Base-by-base conservation (phyloP, 2,113 vertebrate genomes). In the Saiga tatarica region DNA sequence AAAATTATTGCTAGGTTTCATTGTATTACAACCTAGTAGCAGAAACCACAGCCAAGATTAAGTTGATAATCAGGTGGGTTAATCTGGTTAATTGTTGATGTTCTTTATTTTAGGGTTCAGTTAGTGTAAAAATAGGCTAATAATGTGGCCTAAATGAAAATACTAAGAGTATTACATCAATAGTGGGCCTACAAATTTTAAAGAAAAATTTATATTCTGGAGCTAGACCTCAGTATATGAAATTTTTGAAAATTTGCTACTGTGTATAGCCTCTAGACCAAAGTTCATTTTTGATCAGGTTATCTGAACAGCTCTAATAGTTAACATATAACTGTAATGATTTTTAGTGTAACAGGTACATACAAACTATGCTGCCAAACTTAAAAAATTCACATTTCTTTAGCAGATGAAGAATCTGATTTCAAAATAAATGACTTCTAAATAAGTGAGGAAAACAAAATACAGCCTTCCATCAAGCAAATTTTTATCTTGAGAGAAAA, bases 51-150 rank as follows among this genome's bases (percentile, higher is more conserved):
- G 55, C 25, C 47, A 71, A 42, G 33, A 89, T 92, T 93, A 60
- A 71, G 21, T 57, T 16, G 5, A 10, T 87, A 42, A 83, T 82
- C 30, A 83, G 52, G 52, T 74, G 81, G 21, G 52, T 87, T 67
- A 92, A 93, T 85, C 53, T 87, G 36, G 87, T 90, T 86, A 62
- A 47, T 92, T 94, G 45, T 59, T 94, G 47, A 78, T 78, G 30
- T 42, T 64, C n/a, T 93, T 94, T 83, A 93, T 94, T 97, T 97
- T 96, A 71, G 9, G 93, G 79, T 89, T 92, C 23, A 50, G 10
- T 94, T 95, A 81, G 64, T 89, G 21, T 50, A 79, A 95, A 94
- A 94, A 71, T 87, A 95, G 17, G 36, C 17, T 47, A 96, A 45
- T 86, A 11, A 60, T 88, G 13, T 86, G 78, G 9, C 39, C n/a